Evolutionary conservation across 1,140 invertebrate species (phyloP).

Genomic region (Drosophila lacteicornis): DNA sequence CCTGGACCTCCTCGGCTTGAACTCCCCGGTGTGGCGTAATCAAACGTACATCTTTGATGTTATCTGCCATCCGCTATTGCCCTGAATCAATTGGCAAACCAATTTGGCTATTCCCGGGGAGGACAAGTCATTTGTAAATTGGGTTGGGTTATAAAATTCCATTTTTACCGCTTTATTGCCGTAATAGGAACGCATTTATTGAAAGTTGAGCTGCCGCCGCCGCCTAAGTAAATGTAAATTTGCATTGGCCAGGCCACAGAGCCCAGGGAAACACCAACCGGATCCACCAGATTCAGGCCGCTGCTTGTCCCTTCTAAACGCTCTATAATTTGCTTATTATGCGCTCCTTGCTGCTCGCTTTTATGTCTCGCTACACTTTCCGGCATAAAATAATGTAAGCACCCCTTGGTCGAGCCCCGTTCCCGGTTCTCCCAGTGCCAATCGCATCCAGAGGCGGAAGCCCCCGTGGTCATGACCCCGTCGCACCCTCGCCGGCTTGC

Average conservation of each 20-base stretch:
- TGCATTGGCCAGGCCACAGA: slow-evolving; percentile 45
- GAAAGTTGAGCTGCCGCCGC: slow-evolving; percentile 28
- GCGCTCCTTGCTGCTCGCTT: slow-evolving; percentile 72
- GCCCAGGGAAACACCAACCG: neutral
- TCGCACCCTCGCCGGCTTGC: slow-evolving; percentile 52
- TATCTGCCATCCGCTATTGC: slow-evolving; percentile 13
- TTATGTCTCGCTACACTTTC: slow-evolving; percentile 72
- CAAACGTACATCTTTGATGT: slow-evolving; percentile 43
- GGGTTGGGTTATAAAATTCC: slow-evolving; percentile 64
- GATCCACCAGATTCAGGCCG: slow-evolving; percentile 2
- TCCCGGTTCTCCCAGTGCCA: slow-evolving; percentile 1
- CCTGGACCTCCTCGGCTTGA: neutral
- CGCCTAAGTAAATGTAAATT: slow-evolving; percentile 76
- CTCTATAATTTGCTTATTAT: slow-evolving; percentile 83
- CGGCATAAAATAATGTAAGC: slow-evolving; percentile 59
- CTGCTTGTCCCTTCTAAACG: slow-evolving; percentile 74
- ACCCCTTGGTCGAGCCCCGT: slow-evolving; percentile 36
- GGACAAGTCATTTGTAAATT: slow-evolving; percentile 69
- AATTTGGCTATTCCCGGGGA: slow-evolving; percentile 29
- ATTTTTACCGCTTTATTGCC: slow-evolving; percentile 71
- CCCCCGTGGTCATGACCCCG: slow-evolving; percentile 49
- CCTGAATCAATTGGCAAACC: slow-evolving; percentile 41
- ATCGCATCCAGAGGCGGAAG: slow-evolving; percentile 28
- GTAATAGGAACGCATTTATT: slow-evolving; percentile 76
- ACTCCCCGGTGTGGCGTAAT: slow-evolving; percentile 3